These are phyloP conservation scores for Bradynema listronoti DNA, from an alignment of 1,140 invertebrate genomes.

Conservation along the genomic window DNA sequence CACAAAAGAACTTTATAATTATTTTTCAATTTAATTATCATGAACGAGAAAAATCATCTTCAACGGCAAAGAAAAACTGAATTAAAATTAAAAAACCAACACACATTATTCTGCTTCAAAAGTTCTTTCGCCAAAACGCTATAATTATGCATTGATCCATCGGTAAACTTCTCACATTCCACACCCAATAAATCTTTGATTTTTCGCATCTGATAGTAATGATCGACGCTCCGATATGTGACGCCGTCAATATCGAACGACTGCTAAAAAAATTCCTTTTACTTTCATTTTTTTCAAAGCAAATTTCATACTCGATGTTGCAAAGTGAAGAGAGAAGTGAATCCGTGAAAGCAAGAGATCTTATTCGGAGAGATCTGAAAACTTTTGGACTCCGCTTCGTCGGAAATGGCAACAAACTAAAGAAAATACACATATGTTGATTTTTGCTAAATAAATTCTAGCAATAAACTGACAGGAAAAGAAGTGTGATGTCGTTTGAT, in stretches of 20 bases:
- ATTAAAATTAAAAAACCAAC: not conserved
- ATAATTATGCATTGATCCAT: slow-evolving; percentile 28
- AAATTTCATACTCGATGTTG: slow-evolving; percentile 21
- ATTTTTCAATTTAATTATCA: too few relatives aligned
- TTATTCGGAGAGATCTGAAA: slow-evolving; percentile 10
- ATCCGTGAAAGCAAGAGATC: slow-evolving; percentile 29
- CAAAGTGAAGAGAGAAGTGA: slow-evolving; percentile 24
- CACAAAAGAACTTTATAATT: too few relatives aligned
- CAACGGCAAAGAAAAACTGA: not conserved
- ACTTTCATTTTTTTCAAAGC: slow-evolving; percentile 12
- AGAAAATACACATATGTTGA: slow-evolving; percentile 5
- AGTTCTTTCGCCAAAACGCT: slow-evolving; percentile 35
- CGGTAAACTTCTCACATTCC: slow-evolving; percentile 29
- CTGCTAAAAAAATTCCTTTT: slow-evolving; percentile 23
- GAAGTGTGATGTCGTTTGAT: not conserved
- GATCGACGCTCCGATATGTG: slow-evolving; percentile 40
- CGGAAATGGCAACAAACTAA: slow-evolving; percentile 25
- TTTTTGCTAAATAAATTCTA: not conserved
- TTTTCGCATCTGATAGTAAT: slow-evolving; percentile 43
- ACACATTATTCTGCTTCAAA: slow-evolving; percentile 20
- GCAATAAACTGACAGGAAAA: not conserved
- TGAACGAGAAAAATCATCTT: not conserved
- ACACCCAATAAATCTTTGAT: slow-evolving; percentile 35
- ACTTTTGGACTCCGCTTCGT: slow-evolving; percentile 17
- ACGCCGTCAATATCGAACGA: slow-evolving; percentile 31